Conservation (phyloP, 2,888 invertebrate genomes). For the Tachina grossa region DNA sequence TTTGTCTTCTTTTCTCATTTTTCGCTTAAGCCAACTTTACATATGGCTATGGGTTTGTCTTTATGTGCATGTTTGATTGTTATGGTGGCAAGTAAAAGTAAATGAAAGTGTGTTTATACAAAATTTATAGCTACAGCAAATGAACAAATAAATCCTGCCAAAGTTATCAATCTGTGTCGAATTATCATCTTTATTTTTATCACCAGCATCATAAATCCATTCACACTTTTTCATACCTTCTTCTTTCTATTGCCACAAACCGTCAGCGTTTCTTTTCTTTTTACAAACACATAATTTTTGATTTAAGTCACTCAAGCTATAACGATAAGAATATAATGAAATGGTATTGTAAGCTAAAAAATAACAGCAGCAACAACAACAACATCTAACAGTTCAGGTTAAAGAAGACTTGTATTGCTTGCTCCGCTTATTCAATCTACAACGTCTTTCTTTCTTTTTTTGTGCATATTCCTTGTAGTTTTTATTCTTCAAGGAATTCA, state of each 20-base stretch:
- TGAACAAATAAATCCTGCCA: constrained; percentile 66
- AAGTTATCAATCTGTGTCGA: constrained; percentile 72
- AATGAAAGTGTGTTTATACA: constrained; percentile 53
- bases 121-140: constrained; percentile 49
- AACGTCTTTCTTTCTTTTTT: background rate
- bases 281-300: constrained; percentile 14
- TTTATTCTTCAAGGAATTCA: constrained; percentile 28
- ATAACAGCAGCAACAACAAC: background rate
- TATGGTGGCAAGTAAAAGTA: constrained; percentile 57
- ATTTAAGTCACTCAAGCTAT: constrained; percentile 51
- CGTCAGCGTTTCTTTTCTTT: constrained; percentile 17
- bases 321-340: constrained; percentile 43
- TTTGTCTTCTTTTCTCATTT: background rate
- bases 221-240: constrained; percentile 45
- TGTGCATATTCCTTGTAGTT: constrained; percentile 2
- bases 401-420: constrained; percentile 36
- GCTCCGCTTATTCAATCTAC: constrained; percentile 20
- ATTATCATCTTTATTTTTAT: constrained; percentile 71
- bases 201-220: constrained; percentile 66
- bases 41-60: background rate
- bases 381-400: constrained; percentile 31
- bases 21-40: background rate
- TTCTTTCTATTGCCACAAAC: background rate
- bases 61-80: background rate
- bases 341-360: constrained; percentile 36